Percentiles rank a stretch among this genome's conserved stretches.
These are phyloP conservation scores for Erebia palarica DNA, from an alignment of 2,888 invertebrate species.

Conservation along the genomic window DNA sequence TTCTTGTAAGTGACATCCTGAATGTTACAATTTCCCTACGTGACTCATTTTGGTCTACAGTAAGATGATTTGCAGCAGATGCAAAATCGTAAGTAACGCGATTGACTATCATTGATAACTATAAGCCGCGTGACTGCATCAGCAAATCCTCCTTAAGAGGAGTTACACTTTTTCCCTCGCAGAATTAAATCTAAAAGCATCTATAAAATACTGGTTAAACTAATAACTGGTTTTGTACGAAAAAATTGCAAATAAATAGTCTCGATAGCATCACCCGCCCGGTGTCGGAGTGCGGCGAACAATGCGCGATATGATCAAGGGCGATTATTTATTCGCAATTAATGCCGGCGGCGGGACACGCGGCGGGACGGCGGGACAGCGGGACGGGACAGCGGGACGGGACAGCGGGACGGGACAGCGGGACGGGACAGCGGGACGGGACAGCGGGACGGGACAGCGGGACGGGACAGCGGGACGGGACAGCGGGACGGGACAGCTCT, in stretches of 20 bases:
- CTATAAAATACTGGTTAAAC: too few relatives aligned
- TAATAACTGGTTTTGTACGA: not conserved
- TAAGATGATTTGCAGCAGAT: too few relatives aligned
- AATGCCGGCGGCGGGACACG: not conserved
- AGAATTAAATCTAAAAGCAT: not conserved
- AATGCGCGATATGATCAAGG: not conserved
- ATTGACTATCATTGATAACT: too few relatives aligned
- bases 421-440: not conserved
- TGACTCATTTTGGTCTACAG: too few relatives aligned
- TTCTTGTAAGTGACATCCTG: not conserved
- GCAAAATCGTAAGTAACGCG: too few relatives aligned
- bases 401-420: not conserved
- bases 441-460: not conserved
- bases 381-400: too few relatives aligned
- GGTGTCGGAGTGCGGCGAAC: not conserved
- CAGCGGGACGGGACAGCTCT: not conserved
- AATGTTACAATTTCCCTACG: too few relatives aligned
- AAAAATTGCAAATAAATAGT: not conserved
- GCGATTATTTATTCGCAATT: not conserved
- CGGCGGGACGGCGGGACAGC: not conserved
- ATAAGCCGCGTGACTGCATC: too few relatives aligned
- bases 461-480: not conserved
- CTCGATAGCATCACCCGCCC: not conserved
- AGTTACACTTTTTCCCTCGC: not conserved
- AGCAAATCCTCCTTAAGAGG: not conserved